These are phyloP conservation scores for Myopa testacea DNA, from an alignment of 2,888 invertebrate genomes.

Conservation along the genomic window DNA sequence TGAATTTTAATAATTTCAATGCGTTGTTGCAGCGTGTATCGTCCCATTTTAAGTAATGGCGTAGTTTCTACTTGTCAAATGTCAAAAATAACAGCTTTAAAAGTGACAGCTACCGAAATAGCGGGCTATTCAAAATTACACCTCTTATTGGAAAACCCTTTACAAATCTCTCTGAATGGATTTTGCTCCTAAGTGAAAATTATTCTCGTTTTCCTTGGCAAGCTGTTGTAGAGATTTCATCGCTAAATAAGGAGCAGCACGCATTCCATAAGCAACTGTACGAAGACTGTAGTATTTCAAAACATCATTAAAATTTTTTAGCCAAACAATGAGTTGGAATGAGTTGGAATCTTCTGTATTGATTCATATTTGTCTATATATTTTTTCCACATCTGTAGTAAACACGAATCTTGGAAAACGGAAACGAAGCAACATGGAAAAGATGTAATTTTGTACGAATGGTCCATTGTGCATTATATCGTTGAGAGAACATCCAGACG, in stretches of 20 bases:
- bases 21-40: too few species aligned
- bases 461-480: slow-evolving; percentile 12
- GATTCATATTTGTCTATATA: slow-evolving; percentile 22
- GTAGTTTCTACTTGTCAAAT: too few species aligned
- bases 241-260: too few species aligned
- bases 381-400: slow-evolving; percentile 9
- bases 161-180: neutral
- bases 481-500: slow-evolving; percentile 2
- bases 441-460: neutral
- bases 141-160: too few species aligned
- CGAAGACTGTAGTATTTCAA: slow-evolving; percentile 4
- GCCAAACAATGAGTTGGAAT: slow-evolving; percentile 1
- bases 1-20: too few species aligned
- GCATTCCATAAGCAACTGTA: neutral
- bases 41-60: too few species aligned
- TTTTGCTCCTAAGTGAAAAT: neutral
- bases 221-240: slow-evolving; percentile 9
- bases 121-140: slow-evolving; percentile 16
- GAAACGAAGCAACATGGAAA: neutral
- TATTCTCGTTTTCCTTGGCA: neutral
- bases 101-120: too few species aligned
- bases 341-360: neutral
- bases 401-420: too few species aligned
- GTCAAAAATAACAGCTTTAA: too few species aligned
- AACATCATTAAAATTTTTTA: neutral